Evolutionary conservation across 1,140 invertebrate genomes (phyloP).

Genomic region (Procambarus clarkii): DNA sequence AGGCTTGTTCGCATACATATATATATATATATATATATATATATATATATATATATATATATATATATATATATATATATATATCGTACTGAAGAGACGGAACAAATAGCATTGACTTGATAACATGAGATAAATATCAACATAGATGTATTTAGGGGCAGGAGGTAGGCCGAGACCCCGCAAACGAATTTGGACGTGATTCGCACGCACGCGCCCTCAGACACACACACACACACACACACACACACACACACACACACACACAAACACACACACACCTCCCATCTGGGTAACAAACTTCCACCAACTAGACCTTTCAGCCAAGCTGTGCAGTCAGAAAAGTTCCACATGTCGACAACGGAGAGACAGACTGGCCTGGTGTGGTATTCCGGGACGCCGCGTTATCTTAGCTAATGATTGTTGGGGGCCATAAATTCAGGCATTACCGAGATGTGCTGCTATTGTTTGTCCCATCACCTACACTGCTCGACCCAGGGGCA

Average conservation of each 20-base stretch:
- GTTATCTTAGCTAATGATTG: slow-evolving; percentile 67
- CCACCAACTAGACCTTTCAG: no score
- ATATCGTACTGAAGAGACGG: no score
- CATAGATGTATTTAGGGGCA: no score
- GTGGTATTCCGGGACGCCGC: neutral
- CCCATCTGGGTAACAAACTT: no score
- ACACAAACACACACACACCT: slow-evolving; percentile 6
- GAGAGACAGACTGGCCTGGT: neutral
- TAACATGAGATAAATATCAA: no score
- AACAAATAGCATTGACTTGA: no score
- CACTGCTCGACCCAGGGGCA: slow-evolving; percentile 13
- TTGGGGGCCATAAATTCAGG: slow-evolving; percentile 50
- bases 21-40: neutral
- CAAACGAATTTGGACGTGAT: no score
- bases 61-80: neutral
- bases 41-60: slow-evolving; percentile 23
- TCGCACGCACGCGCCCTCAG: neutral
- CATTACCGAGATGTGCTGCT: slow-evolving; percentile 57
- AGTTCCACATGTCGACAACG: no score
- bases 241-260: slow-evolving; percentile 34
- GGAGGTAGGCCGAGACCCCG: no score
- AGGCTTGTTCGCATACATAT: no score
- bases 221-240: slow-evolving; percentile 42
- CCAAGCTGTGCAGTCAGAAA: no score
- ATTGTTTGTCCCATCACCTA: slow-evolving; percentile 58